Evolutionary conservation across 2,888 invertebrate genomes (phyloP), one percentile per base, ranked within the genome.

Genomic region (Portevinia maculata): DNA sequence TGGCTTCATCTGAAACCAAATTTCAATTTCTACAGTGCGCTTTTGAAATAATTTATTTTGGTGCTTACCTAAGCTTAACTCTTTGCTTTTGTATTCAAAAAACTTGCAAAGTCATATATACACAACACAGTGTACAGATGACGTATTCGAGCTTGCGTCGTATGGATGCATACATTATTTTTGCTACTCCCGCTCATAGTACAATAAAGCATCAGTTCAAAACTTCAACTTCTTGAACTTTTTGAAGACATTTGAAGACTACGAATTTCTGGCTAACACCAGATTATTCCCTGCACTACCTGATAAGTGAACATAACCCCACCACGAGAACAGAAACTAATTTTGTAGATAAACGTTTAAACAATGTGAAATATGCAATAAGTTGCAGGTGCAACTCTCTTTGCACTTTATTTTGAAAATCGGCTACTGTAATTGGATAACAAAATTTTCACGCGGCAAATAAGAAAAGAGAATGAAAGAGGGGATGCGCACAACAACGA

Each of bases 391-490:
- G 75, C 67, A 69, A 69, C 44, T 60, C 24, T 17, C 13, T 21
- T 32, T 37, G 50, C 15, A 9, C 6, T 39, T 15, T 59, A 13
- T 13, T 50, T 60, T 9, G 37, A 46, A 69, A 67, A 69, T 75
- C 67, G 67, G 65, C 65, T 46, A 46, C 62, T 62, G 46, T 62
- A 55, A 69, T 62, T 76, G 70, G 39, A 76, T 76, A 70, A 76
- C 70, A 70, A 76, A 76, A 70, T 76, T 62, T 55, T 62, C 62
- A 55, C 62, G 55, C 39, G 55, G 46, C 48, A 76, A 70, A 76
- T 76, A 48, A 50, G 62, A 62, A 70, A 70, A 44, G 24, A 21
- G 69, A 69, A 62, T 44, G 34, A 24, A 28, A 50, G 50, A 19
- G 50, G 34, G 1, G 15, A 7, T 50, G 44, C 44, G 41, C 34